phyloP scores from a whole-genome alignment of 1,140 invertebrate species.

The Nebria ingens region DNA sequence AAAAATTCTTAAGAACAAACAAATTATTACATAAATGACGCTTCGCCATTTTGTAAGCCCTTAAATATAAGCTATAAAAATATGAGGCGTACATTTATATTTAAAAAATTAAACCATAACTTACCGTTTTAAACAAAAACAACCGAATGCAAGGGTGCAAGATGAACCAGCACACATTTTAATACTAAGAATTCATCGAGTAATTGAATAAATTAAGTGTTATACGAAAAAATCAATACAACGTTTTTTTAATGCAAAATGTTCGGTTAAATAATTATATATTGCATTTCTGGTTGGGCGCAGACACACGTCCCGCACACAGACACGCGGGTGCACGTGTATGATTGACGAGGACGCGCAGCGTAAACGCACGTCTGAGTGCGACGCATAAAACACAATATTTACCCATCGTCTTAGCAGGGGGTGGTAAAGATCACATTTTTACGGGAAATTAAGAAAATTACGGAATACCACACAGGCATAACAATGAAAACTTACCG shows the following conservation, averaged over 20 bases:
- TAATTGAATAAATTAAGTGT: conserved; percentile 11
- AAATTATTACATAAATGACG: conserved; percentile 9
- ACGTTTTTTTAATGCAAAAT: conserved; percentile 35
- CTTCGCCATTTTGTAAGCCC: conserved; percentile 4
- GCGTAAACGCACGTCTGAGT: neutral
- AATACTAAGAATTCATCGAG: neutral
- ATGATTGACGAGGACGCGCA: neutral
- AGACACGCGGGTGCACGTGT: neutral
- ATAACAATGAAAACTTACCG: neutral
- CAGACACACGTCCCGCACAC: neutral
- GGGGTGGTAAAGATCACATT: neutral
- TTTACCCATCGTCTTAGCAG: conserved; percentile 4
- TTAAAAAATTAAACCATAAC: neutral
- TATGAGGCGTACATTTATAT: neutral
- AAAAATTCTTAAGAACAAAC: too few species aligned
- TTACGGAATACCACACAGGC: neutral
- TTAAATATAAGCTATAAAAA: conserved; percentile 5
- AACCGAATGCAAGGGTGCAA: too few species aligned
- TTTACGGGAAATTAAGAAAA: neutral
- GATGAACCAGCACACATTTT: neutral
- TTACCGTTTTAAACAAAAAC: neutral
- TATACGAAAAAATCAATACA: conserved; percentile 29
- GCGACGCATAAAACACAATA: neutral
- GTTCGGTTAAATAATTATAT: conserved; percentile 36
- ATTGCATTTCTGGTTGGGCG: neutral